Base-by-base conservation (phyloP, 2,888 invertebrate genomes). In the Dicyrtoma fusca region DNA sequence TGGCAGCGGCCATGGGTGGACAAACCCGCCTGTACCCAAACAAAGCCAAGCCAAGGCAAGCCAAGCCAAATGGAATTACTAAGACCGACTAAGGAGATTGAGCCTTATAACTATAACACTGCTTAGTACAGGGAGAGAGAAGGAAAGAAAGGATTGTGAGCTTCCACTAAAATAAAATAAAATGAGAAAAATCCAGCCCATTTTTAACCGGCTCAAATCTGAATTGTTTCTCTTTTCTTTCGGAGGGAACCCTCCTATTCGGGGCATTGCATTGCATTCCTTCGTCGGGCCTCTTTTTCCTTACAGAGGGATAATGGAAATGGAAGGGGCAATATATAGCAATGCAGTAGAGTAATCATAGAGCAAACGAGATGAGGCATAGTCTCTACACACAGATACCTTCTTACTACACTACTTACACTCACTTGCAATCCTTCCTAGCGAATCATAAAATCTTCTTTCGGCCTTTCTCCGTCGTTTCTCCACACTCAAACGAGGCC, bases 141-240 rank as follows among this genome's bases (percentile, higher is more conserved):
- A 23, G n/a, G 61, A 61, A 23, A 63, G 47, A 21, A 21, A n/a
- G n/a, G n/a, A n/a, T n/a, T 17, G 23, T 21, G 23, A 57, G 49
- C 4, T 17, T 49, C 49, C 14, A 49, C 14, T 49, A 25, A 53
- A 23, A 53, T 11, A 19, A 19, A 23, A n/a, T 17, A 62, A 44
- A 42, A 17, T 14, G 44, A 62, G 44, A 13, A 17, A n/a, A 62
- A 62, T n/a, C 62, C 19, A 11, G 42, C 42, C 45, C 21, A 64
- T 64, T 49, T 49, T 49, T 64, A 21, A 23, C 64, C 49, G 45
- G 21, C 49, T 26, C 47, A 63, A 64, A 25, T 49, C 51, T 49
- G 21, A 23, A 59, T 23, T 14, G 10, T 21, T 25, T 64, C 53
- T 17, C n/a, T n/a, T n/a, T 53, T 21, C 53, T 21, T 53, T 21